Conservation (phyloP, 2,113 vertebrate genomes). For the cat (Felis catus) region DNA sequence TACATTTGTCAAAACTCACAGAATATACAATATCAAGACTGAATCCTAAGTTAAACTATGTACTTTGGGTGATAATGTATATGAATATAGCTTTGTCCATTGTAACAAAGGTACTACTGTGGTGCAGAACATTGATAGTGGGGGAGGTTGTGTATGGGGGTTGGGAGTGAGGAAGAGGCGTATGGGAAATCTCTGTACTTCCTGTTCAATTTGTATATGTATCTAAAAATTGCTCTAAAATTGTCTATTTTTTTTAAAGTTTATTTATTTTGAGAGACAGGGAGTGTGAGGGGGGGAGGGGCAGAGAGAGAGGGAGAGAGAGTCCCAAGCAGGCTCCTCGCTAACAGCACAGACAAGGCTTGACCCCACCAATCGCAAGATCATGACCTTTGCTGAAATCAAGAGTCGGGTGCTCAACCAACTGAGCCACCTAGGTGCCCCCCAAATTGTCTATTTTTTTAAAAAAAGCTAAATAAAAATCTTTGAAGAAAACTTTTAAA, state of each 20-base stretch:
- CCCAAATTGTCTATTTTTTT: neutral
- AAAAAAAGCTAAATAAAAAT: neutral
- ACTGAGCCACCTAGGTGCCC: neutral
- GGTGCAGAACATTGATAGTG: neutral
- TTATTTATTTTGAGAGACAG: neutral
- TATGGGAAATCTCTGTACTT: neutral
- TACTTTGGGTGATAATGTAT: neutral
- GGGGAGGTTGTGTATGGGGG: neutral
- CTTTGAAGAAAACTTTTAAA: neutral
- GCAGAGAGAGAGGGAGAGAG: neutral
- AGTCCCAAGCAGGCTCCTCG: neutral
- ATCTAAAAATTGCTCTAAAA: neutral
- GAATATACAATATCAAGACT: neutral
- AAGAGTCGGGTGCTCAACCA: neutral
- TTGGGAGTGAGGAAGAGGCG: neutral
- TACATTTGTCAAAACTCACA: neutral
- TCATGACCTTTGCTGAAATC: neutral
- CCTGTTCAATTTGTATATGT: neutral
- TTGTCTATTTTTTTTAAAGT: neutral
- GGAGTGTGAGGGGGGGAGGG: neutral
- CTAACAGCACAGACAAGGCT: neutral
- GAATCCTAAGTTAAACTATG: neutral
- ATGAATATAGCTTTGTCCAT: neutral
- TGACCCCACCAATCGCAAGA: neutral
- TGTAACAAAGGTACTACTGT: neutral